Conservation (phyloP, 2,888 invertebrate species). For the Pocota personata region DNA sequence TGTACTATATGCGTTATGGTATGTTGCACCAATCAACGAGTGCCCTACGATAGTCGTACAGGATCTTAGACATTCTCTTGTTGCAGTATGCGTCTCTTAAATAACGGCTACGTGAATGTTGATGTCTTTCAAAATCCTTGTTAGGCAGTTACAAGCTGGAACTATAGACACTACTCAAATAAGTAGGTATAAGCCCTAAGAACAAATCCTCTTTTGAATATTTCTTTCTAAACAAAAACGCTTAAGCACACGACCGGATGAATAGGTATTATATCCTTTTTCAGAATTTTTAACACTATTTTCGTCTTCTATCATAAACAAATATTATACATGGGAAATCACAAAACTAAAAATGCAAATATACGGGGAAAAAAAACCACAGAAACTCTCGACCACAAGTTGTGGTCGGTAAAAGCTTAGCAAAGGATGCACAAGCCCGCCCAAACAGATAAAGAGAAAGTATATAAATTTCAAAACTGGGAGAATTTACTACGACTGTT, state of each 20-base stretch:
- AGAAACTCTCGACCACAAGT: slow-evolving; percentile 8
- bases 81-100: too few species aligned
- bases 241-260: background rate
- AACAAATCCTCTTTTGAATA: background rate
- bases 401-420: slow-evolving; percentile 32
- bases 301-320: background rate
- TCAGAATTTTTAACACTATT: background rate
- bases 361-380: slow-evolving; percentile 2
- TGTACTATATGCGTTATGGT: too few species aligned
- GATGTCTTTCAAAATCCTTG: too few species aligned
- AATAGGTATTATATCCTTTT: background rate
- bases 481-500: slow-evolving; percentile 68
- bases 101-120: too few species aligned
- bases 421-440: slow-evolving; percentile 3
- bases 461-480: slow-evolving; percentile 67
- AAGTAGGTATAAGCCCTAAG: too few species aligned
- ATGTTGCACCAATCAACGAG: too few species aligned
- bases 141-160: too few species aligned
- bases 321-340: slow-evolving; percentile 5
- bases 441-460: slow-evolving; percentile 53
- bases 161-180: too few species aligned
- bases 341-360: slow-evolving; percentile 51
- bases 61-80: too few species aligned
- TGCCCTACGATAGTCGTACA: too few species aligned
- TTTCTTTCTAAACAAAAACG: background rate